Evolutionary conservation across 2,888 invertebrate genomes (phyloP).

Genomic region (Entomobrya proxima): DNA sequence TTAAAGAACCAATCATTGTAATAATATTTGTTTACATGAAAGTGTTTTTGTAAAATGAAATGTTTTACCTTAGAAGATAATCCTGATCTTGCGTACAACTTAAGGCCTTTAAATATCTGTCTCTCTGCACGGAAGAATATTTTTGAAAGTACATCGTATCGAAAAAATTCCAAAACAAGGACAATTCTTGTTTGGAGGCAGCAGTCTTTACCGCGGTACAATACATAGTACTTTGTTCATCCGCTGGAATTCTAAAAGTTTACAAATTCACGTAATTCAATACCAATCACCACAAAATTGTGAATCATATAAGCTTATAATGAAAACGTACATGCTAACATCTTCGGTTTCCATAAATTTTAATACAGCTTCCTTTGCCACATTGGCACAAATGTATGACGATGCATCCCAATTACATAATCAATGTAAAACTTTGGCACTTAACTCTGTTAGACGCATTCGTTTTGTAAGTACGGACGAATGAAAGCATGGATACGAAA

Average conservation of each 20-base stretch:
- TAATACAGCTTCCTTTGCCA: constrained; percentile 12
- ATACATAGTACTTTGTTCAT: constrained; percentile 51
- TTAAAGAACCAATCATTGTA: not conserved
- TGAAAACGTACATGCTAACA: not conserved
- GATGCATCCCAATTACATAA: too few species aligned
- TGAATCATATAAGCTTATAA: not conserved
- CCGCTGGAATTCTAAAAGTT: constrained; percentile 39
- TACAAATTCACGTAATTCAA: not conserved
- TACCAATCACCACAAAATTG: not conserved
- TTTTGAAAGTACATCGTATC: constrained; percentile 51
- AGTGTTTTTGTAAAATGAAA: not conserved
- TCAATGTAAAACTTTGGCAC: constrained; percentile 43
- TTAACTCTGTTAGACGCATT: constrained; percentile 24
- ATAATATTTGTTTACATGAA: not conserved
- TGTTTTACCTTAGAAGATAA: constrained; percentile 8
- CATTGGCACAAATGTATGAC: not conserved
- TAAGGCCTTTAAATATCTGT: constrained; percentile 61
- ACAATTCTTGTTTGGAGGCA: not conserved
- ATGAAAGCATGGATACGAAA: not conserved
- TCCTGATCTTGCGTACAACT: constrained; percentile 27
- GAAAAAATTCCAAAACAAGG: constrained; percentile 41
- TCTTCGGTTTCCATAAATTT: constrained; percentile 30
- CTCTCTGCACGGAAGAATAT: constrained; percentile 60
- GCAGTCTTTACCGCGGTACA: constrained; percentile 49
- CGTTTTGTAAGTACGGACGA: not conserved